A percentile compares a stretch with the other conserved stretches of the same genome.
Evolutionary conservation across 1,140 invertebrate species (phyloP).

Genomic region (Melanaphis sacchari): DNA sequence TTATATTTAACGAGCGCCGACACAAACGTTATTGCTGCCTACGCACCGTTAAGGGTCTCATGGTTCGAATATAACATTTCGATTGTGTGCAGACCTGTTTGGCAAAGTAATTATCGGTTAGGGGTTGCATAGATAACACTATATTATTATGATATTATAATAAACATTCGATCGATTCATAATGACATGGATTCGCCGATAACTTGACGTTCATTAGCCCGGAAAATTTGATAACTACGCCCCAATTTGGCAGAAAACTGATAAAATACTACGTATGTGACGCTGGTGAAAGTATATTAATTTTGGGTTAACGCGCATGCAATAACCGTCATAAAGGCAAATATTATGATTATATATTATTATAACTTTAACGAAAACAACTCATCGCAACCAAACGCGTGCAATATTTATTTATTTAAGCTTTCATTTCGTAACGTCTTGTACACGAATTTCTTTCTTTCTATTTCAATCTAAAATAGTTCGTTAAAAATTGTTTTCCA

Average conservation of each 20-base stretch:
- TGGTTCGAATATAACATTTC: neutral
- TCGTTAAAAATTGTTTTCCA: neutral
- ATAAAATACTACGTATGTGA: neutral
- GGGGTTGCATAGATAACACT: neutral
- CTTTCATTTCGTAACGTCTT: neutral
- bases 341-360: slow-evolving; percentile 12
- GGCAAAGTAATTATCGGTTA: neutral
- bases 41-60: neutral
- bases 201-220: neutral
- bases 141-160: neutral
- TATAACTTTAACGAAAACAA: neutral
- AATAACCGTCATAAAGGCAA: neutral
- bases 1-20: neutral
- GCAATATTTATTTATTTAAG: neutral
- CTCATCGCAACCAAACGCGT: neutral
- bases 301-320: neutral
- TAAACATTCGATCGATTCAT: neutral
- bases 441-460: neutral
- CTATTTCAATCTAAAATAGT: neutral
- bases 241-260: neutral
- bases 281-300: neutral
- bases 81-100: neutral
- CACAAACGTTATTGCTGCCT: neutral
- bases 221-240: neutral
- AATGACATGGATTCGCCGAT: neutral